A percentile compares a stretch with the other conserved stretches of the same genome.
Conservation (phyloP, 1,140 invertebrate species). For the Bombus ignitus region DNA sequence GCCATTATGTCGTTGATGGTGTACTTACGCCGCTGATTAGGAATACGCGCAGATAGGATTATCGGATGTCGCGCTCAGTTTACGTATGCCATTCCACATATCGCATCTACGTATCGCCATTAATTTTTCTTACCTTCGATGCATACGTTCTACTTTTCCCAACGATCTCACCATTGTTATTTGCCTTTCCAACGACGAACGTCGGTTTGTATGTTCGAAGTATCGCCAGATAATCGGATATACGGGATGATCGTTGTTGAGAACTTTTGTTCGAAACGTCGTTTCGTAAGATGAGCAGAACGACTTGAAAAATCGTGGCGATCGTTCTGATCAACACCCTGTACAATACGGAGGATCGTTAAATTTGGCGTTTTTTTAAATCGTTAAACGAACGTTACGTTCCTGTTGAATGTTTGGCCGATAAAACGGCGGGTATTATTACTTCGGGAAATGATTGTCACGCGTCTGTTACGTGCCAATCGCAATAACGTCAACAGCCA, state of each 20-base stretch:
- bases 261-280: too few species aligned
- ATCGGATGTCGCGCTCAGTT: slow-evolving; percentile 22
- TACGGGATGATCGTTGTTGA: too few species aligned
- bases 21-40: slow-evolving; percentile 57
- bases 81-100: not conserved
- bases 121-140: not conserved
- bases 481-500: slow-evolving; percentile 12
- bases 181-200: too few species aligned
- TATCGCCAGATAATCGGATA: too few species aligned
- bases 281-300: not conserved
- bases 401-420: not conserved
- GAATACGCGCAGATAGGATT: slow-evolving; percentile 56
- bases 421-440: not conserved
- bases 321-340: not conserved
- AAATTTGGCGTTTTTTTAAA: not conserved
- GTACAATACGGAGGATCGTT: not conserved
- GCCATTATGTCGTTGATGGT: slow-evolving; percentile 62
- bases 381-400: not conserved
- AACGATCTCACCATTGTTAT: too few species aligned
- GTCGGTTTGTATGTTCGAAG: too few species aligned
- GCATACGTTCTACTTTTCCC: not conserved
- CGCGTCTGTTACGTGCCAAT: slow-evolving; percentile 29
- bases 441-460: slow-evolving; percentile 20
- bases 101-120: not conserved
- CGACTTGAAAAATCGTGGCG: not conserved